Evolutionary conservation across 2,113 vertebrate species (phyloP), one percentile per base, ranked within the genome.

Genomic region (Nerophis ophidion): DNA sequence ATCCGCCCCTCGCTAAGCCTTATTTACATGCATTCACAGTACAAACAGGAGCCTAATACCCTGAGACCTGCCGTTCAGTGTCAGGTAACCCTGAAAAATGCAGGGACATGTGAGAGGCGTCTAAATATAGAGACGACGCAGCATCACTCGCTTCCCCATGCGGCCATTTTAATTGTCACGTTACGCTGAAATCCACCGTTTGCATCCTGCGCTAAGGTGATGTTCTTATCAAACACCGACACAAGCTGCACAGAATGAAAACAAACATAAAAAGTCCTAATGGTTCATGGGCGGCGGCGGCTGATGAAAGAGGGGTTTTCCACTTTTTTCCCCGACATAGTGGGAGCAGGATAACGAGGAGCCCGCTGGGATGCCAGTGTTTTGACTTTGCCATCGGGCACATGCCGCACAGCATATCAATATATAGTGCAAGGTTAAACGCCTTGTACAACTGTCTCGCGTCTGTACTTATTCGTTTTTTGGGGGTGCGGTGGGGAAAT

Each of bases 51-150:
- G 53, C 36, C 36, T 56, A 56, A 56, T 56, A 56, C 53, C 53
- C 53, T 6, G 61, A 70, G 76, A 79, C 62, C 60, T 42, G 54
- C 9, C 36, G 65, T 72, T 62, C 56, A 65, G 86, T 82, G 76
- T 88, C 87, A 88, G 82, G 84, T 88, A 86, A 86, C 71, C 72
- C 63, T 88, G 64, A 86, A 90, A 88, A 85, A 88, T 88, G 82
- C 86, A 87, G 77, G 70, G 84, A 81, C 84, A 89, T 71, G 77
- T 71, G 81, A 90, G 87, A 85, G 61, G 81, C 75, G 58, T 71
- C 86, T 89, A 88, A 85, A 89, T 86, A 87, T 87, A 88, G 86
- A 74, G 38, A 16, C 16, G 38, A 38, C 12, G 40, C 12, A 56
- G 38, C 54, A 56, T 56, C 63, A 42, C 68, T 56, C 49, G 62